A percentile compares a stretch with the other conserved stretches of the same genome.
Evolutionary conservation across 92 coral and sea anemone species (phyloP).

Genomic region (Porites rus): DNA sequence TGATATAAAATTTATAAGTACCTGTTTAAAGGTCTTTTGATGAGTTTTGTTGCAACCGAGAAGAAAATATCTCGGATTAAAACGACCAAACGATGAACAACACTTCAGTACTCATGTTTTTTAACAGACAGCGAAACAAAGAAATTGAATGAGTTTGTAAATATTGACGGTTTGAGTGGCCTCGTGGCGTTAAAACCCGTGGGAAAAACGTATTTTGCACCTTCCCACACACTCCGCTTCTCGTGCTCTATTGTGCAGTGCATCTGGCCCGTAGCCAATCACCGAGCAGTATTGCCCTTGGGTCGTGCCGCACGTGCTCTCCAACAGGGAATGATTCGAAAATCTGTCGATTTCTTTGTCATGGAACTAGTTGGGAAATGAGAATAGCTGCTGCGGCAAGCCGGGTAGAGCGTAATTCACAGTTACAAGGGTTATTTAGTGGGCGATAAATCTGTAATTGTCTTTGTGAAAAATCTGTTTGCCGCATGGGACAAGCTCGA

Average conservation of each 20-base stretch:
- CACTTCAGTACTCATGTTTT: not conserved
- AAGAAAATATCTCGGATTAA: not conserved
- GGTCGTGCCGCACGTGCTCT: slow-evolving; percentile 31
- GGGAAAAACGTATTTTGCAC: slow-evolving; percentile 46
- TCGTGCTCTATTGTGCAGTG: slow-evolving; percentile 48
- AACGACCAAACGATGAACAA: not conserved
- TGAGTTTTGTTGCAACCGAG: not conserved
- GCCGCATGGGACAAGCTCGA: slow-evolving; percentile 2
- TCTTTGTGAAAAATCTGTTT: not conserved
- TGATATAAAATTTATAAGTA: not conserved
- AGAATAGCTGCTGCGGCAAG: not conserved
- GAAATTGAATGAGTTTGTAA: slow-evolving; percentile 36
- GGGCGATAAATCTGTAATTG: slow-evolving; percentile 9
- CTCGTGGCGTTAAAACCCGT: slow-evolving; percentile 60
- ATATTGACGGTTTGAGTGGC: slow-evolving; percentile 55
- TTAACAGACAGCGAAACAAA: slow-evolving; percentile 14
- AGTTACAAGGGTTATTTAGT: not conserved
- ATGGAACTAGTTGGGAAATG: not conserved
- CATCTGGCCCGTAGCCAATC: slow-evolving; percentile 55
- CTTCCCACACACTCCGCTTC: slow-evolving; percentile 62
- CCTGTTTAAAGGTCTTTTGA: too few species aligned
- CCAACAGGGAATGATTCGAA: slow-evolving; percentile 5
- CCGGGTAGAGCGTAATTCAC: slow-evolving; percentile 14
- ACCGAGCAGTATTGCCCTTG: not conserved
- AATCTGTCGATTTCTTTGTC: slow-evolving; percentile 14